These are phyloP conservation scores for Temnothorax curvispinosus DNA, from an alignment of 1,140 invertebrate species.

Conservation along the genomic window DNA sequence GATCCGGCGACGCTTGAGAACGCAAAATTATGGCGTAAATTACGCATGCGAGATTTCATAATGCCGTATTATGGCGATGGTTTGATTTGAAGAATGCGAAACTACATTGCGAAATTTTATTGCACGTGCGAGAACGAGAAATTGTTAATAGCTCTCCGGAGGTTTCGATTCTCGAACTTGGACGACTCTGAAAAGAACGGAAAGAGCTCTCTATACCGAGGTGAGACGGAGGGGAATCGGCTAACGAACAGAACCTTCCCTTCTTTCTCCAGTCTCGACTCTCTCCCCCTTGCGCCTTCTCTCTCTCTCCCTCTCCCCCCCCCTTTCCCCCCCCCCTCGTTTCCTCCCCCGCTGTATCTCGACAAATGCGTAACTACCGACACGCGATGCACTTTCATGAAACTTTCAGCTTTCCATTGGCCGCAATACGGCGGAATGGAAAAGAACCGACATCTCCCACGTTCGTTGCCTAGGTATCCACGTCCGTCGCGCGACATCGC, in stretches of 20 bases:
- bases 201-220: constrained; percentile 33
- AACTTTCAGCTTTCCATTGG: constrained; percentile 83
- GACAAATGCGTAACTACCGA: constrained; percentile 73
- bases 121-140: background rate
- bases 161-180: background rate
- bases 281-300: background rate
- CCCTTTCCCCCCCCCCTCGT: background rate
- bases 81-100: background rate
- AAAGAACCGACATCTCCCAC: constrained; percentile 72
- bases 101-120: background rate
- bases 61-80: background rate
- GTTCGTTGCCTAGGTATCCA: background rate
- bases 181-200: constrained; percentile 16
- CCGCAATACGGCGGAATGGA: constrained; percentile 67
- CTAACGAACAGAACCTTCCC: constrained; percentile 34
- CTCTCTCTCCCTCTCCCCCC: constrained; percentile 18
- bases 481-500: background rate
- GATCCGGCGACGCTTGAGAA: background rate
- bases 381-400: constrained; percentile 83
- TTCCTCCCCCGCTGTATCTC: constrained; percentile 43
- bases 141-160: background rate
- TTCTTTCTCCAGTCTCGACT: constrained; percentile 17
- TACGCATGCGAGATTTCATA: background rate
- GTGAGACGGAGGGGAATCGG: background rate
- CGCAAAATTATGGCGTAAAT: background rate